Evolutionary conservation across 1,140 invertebrate genomes (phyloP).

Genomic region (Drosophila oshimai): DNA sequence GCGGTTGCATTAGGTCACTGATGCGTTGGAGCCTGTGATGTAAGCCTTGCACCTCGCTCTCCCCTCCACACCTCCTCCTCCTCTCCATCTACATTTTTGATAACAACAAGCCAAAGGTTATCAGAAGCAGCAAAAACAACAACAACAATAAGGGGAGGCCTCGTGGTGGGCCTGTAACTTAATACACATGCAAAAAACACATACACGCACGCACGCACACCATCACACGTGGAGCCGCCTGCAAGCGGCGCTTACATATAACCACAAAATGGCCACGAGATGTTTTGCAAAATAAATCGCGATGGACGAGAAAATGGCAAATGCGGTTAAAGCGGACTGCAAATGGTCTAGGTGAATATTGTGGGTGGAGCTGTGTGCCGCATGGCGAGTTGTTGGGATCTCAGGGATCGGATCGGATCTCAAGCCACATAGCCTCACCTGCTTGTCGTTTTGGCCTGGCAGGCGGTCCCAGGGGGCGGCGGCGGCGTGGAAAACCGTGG

Average conservation of each 20-base stretch:
- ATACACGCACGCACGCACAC: slow-evolving; percentile 18
- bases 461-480: slow-evolving; percentile 17
- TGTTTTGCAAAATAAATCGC: slow-evolving; percentile 36
- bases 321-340: slow-evolving; percentile 32
- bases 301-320: background rate
- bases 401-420: slow-evolving; percentile 8
- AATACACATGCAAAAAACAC: slow-evolving; percentile 24
- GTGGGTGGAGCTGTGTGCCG: slow-evolving; percentile 8
- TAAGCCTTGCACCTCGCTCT: slow-evolving; percentile 21
- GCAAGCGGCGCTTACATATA: slow-evolving; percentile 54
- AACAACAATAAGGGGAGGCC: slow-evolving; percentile 16
- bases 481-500: slow-evolving; percentile 21
- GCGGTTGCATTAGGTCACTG: slow-evolving; percentile 48
- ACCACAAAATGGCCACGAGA: slow-evolving; percentile 64
- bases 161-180: slow-evolving; percentile 34
- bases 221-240: slow-evolving; percentile 49
- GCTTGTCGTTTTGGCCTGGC: slow-evolving; percentile 30
- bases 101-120: slow-evolving; percentile 54
- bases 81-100: slow-evolving; percentile 1
- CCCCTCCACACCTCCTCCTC: background rate
- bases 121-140: slow-evolving; percentile 22
- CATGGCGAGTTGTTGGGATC: slow-evolving; percentile 13
- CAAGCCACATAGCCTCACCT: slow-evolving; percentile 34
- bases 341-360: background rate
- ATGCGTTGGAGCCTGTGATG: slow-evolving; percentile 25